Evolutionary conservation across 2,113 vertebrate genomes (phyloP), one percentile per base, ranked within the genome.

Genomic region (Hiodon tergisus): DNA sequence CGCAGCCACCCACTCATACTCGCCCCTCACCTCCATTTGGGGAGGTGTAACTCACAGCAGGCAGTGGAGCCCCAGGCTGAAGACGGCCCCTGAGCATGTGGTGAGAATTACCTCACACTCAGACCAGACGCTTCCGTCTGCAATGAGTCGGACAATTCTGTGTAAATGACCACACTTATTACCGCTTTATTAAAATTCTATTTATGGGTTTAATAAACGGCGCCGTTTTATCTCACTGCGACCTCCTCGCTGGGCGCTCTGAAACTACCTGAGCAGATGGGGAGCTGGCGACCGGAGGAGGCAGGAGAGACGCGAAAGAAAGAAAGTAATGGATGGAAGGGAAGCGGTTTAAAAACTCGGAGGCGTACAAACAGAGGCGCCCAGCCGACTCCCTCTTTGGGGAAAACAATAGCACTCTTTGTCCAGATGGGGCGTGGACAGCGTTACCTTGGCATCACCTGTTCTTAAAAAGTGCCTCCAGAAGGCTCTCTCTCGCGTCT

Each of bases 131-230:
- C 84, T 85, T 91, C 89, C 90, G 90, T 88, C 88, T 89, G 88
- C 87, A 90, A 91, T 91, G 88, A 91, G 80, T 17, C 31, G 86
- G 87, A 86, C 85, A 88, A 88, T 89, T 91, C 86, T 82, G 84
- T 81, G 86, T 84, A 90, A 90, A 90, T 90, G 88, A 86, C 88
- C 83, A 83, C 83, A 84, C 88, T 90, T 89, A 92, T 91, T 89
- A 87, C 86, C 83, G 87, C 87, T 89, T 88, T 91, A 89, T 89
- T 88, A 87, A 89, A 89, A 88, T 87, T 77, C 84, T 85, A 87
- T 87, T 88, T 89, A 90, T 84, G 87, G 85, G 84, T 89, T 89
- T 90, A 88, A 90, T 88, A 87, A 88, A 89, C 81, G 79, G 82
- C 85, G 74, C 83, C 78, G 86, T 83, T 87, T 82, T 81, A 82